Evolutionary conservation across 2,888 invertebrate genomes (phyloP).

Genomic region (Noctua janthe): DNA sequence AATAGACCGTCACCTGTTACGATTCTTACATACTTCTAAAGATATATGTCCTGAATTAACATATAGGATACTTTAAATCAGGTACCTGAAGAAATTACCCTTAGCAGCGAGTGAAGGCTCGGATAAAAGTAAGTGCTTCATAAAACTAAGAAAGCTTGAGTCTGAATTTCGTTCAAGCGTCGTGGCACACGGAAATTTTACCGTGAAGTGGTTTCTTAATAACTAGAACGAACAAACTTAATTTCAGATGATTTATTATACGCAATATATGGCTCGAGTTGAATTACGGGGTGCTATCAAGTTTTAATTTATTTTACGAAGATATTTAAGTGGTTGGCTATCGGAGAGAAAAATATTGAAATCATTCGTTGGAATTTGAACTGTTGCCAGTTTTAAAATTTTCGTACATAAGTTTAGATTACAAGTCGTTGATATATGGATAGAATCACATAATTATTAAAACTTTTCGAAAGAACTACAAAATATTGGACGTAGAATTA

Average conservation of each 20-base stretch:
- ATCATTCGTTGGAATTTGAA: conserved; percentile 48
- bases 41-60: background rate
- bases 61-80: background rate
- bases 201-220: conserved; percentile 52
- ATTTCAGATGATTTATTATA: conserved; percentile 60
- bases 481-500: background rate
- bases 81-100: background rate
- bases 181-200: conserved; percentile 39
- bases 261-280: conserved; percentile 49
- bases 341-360: conserved; percentile 53
- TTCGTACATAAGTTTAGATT: conserved; percentile 30
- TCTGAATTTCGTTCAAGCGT: conserved; percentile 26
- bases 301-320: conserved; percentile 57
- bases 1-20: background rate
- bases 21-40: background rate
- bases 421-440: background rate
- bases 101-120: background rate
- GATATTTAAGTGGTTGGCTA: conserved; percentile 36
- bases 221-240: conserved; percentile 57
- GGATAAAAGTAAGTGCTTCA: conserved; percentile 1
- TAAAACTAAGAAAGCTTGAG: conserved; percentile 36
- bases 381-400: conserved; percentile 49
- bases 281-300: conserved; percentile 40
- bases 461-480: background rate
- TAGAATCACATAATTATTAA: background rate